Evolutionary conservation across 2,888 invertebrate species (phyloP), one percentile per base, ranked within the genome.

Genomic region (Peribatodes rhomboidaria): DNA sequence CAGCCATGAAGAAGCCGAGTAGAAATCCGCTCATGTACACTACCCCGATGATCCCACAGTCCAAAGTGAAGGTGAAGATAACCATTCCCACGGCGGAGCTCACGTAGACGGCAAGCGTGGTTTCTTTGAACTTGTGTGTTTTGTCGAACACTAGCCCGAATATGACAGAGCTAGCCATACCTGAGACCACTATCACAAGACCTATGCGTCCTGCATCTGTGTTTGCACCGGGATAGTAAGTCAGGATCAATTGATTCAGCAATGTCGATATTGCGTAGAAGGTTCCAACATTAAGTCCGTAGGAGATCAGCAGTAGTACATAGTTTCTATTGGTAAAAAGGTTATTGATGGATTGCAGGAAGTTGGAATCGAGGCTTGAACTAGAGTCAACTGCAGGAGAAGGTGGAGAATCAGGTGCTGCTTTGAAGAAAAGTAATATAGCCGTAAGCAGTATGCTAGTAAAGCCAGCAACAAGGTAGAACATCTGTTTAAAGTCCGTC

Each of bases 1-100:
- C 99, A 13, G 99, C 99, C 99, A 99, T 99, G 92, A 99, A 99
- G 93, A 99, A 99, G 71, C 99, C 99, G 66, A 99, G 94, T 20
- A 97, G 74, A 42, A 96, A 97, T 50, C 98, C 96, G 72, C 97
- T 97, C 54, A 98, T 76, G 86, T 98, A 99, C 1, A 99, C 97
- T 1, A 98, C 94, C 61, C 94, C 94, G 66, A 99, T 96, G 68
- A 94, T 87, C 9, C 96, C 96, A 59, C 95, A 94, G 79, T 96
- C 94, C 63, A 99, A 89, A 0, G 98, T 98, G 84, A 98, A 97
- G 0, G 99, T 97, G 89, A 98, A 99, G 53, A 97, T 94, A 75
- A 99, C 92, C 98, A 99, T 99, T 69, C 98, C 98, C 47, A 97
- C 86, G 76, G 98, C 95, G 0, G 99, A 98, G 69, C 98, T 96